Conservation (phyloP, 2,113 vertebrate genomes). For the Podocnemis expansa region DNA sequence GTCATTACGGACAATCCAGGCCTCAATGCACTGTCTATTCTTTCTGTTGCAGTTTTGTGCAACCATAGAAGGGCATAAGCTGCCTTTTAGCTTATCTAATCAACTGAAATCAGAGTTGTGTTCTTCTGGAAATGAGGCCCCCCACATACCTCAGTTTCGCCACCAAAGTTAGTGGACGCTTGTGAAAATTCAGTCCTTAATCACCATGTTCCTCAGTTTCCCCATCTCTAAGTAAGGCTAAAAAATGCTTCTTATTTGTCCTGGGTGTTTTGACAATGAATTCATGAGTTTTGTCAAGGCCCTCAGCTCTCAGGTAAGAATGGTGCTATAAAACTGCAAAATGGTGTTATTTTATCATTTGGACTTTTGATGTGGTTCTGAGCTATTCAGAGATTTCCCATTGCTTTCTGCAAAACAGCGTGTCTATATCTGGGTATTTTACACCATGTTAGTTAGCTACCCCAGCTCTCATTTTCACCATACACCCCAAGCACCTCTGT, state of each 20-base stretch:
- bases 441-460: accelerated
- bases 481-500: too few species aligned
- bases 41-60: background rate
- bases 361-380: background rate
- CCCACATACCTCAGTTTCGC: background rate
- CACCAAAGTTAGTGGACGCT: background rate
- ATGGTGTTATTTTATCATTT: background rate
- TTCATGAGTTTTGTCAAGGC: background rate
- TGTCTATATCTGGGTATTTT: too few species aligned
- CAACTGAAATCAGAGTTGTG: background rate
- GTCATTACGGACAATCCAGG: background rate
- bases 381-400: background rate
- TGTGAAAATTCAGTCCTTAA: background rate
- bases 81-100: background rate
- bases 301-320: background rate
- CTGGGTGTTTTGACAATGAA: background rate
- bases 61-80: background rate
- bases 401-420: background rate
- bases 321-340: background rate
- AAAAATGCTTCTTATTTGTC: background rate
- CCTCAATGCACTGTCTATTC: background rate
- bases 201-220: background rate
- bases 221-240: background rate
- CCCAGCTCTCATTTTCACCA: background rate
- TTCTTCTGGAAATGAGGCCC: background rate